These are phyloP conservation scores for Drosophila ezoana DNA, from an alignment of 2,888 invertebrate genomes.

Conservation along the genomic window DNA sequence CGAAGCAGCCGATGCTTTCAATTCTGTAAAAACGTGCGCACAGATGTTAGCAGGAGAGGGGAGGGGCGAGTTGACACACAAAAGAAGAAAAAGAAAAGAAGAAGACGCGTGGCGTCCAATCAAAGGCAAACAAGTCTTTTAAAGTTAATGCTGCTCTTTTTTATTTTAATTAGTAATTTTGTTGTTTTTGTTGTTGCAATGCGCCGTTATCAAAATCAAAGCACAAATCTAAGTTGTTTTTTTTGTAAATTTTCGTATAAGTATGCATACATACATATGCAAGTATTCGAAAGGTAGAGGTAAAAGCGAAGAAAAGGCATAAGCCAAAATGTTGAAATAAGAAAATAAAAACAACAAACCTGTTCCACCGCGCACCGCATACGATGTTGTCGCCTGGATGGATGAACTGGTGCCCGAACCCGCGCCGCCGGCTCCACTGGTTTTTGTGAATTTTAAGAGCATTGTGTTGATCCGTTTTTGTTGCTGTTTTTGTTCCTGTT, in stretches of 20 bases:
- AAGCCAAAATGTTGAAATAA: constrained; percentile 18
- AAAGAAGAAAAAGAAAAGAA: not conserved
- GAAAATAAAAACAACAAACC: constrained; percentile 68
- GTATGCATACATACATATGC: not conserved
- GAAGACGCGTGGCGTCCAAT: constrained; percentile 9
- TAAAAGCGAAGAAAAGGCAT: constrained; percentile 24
- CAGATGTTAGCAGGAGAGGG: not conserved
- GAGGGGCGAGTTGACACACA: constrained; percentile 4
- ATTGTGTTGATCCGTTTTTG: constrained; percentile 56
- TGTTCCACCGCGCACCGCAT: constrained; percentile 79
- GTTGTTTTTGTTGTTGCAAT: not conserved
- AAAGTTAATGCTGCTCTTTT: constrained; percentile 11
- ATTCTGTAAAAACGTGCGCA: constrained; percentile 15
- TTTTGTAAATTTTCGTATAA: not conserved
- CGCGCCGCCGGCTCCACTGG: constrained; percentile 72
- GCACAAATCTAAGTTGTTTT: constrained; percentile 6
- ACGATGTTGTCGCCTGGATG: constrained; percentile 65
- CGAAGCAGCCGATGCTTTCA: constrained; percentile 15
- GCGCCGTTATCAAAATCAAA: constrained; percentile 29
- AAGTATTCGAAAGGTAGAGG: constrained; percentile 4
- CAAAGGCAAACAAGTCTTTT: constrained; percentile 19
- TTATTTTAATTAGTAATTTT: constrained; percentile 13
- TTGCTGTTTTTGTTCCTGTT: constrained; percentile 21
- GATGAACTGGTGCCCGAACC: constrained; percentile 70
- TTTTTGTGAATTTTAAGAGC: constrained; percentile 81